Evolutionary conservation across 1,140 invertebrate species (phyloP).

Genomic region (Wasmannia auropunctata): DNA sequence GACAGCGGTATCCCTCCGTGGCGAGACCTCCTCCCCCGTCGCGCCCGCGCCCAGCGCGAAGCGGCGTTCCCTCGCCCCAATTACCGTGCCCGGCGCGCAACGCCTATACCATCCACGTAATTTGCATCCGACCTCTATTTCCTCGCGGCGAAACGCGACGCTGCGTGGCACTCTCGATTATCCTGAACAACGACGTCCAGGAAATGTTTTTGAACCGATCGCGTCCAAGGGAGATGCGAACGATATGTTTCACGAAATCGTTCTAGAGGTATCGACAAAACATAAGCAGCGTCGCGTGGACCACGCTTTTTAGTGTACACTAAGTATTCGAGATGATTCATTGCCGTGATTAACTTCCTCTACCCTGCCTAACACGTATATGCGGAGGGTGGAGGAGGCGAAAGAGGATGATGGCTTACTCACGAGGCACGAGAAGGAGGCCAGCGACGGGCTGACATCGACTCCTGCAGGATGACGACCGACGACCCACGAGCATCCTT

Average conservation of each 20-base stretch:
- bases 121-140: constrained; percentile 74
- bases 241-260: too few relatives aligned
- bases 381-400: background rate
- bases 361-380: background rate
- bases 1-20: constrained; percentile 12
- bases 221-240: background rate
- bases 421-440: constrained; percentile 50
- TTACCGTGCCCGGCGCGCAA: constrained; percentile 67
- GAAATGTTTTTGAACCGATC: too few relatives aligned
- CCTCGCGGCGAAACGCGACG: constrained; percentile 38
- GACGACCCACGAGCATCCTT: constrained; percentile 65
- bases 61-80: constrained; percentile 70
- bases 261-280: too few relatives aligned
- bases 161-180: background rate
- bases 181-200: background rate
- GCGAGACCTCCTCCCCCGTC: background rate
- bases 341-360: background rate
- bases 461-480: constrained; percentile 34
- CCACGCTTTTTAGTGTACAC: background rate
- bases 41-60: constrained; percentile 13
- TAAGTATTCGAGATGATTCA: background rate
- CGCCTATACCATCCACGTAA: constrained; percentile 63
- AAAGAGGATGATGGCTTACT: constrained; percentile 47
- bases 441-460: constrained; percentile 55
- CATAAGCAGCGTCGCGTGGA: background rate